Evolutionary conservation across 1,140 invertebrate genomes (phyloP), one percentile per base, ranked within the genome.

Genomic region (Ladona fulva): DNA sequence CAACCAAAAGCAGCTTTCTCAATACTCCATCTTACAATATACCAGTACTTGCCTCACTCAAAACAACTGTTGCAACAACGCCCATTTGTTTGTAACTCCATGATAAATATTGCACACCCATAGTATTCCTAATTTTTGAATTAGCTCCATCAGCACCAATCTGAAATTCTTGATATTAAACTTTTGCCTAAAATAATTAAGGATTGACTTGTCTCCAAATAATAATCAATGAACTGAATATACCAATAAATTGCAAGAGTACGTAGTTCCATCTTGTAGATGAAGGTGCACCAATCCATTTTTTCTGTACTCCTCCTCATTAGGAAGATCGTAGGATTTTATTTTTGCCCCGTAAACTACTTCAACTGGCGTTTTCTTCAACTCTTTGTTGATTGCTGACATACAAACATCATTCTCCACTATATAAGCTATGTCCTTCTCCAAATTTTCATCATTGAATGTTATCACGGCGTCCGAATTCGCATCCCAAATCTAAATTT

Each of bases 71-170:
- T 8, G 95, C 95, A 16, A 99, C 97, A 52, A 99, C 88, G 25
- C 92, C 96, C 87, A 91, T 92, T 83, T 98, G 95, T 78, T 95
- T 88, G 83, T 99, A 99, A 81, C 91, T 90, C 89, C 94, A 92
- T 3, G 89, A 87, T 0, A 96, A 82, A 80, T 94, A 93, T 79
- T 94, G 89, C 14, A 93, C 90, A 74, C 89, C 89, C 89, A 97
- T 95, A 19, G 91, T 86, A 80, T 92, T 86, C 11, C 97, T 88
- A 14, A 98, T 94, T 80, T 90, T 85, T 3, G 97, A 99, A 82
- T 94, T 94, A 7, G 90, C 90, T 0, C 97, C 97, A 89, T 99
- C 97, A 42, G 97, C 97, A 25, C 96, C 97, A 80, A 99, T 90
- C 91, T 94, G 84, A 77, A 89, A 87, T 66, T 52, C 1, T 66